A percentile compares a stretch with the other conserved stretches of the same genome.
phyloP scores from a whole-genome alignment of 2,113 vertebrate genomes.

The Callithrix jacchus region DNA sequence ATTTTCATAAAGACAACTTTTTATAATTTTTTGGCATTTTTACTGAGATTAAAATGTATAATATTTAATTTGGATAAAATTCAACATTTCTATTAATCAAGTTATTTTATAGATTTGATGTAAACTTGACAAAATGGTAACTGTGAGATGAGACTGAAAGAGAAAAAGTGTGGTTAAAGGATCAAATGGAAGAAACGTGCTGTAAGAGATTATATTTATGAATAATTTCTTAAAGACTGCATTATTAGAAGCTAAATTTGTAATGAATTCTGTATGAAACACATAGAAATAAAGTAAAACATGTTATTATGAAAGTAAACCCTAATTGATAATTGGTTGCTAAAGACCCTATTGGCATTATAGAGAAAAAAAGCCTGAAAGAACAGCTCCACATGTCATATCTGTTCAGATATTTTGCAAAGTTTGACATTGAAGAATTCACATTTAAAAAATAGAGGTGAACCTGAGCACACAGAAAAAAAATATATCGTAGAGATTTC shows the following conservation, averaged over 20 bases:
- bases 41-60: neutral
- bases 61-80: constrained; percentile 20
- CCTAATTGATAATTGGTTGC: neutral
- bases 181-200: constrained; percentile 19
- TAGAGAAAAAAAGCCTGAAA: constrained; percentile 30
- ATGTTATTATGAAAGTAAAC: neutral
- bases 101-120: constrained; percentile 43
- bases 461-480: neutral
- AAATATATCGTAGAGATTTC: neutral
- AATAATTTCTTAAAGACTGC: constrained; percentile 42
- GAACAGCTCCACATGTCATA: neutral
- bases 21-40: constrained; percentile 45
- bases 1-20: constrained; percentile 11
- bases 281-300: neutral
- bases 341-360: neutral
- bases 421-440: constrained; percentile 32
- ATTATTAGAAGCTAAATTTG: constrained; percentile 30
- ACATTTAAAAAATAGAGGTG: constrained; percentile 41
- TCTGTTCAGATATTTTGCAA: constrained; percentile 11
- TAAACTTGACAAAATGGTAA: constrained; percentile 48
- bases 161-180: neutral
- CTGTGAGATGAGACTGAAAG: neutral
- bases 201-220: constrained; percentile 23
- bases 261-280: neutral
- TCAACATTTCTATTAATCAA: neutral